Conservation (phyloP, 1,140 invertebrate species). For the Aphelinus certus region DNA sequence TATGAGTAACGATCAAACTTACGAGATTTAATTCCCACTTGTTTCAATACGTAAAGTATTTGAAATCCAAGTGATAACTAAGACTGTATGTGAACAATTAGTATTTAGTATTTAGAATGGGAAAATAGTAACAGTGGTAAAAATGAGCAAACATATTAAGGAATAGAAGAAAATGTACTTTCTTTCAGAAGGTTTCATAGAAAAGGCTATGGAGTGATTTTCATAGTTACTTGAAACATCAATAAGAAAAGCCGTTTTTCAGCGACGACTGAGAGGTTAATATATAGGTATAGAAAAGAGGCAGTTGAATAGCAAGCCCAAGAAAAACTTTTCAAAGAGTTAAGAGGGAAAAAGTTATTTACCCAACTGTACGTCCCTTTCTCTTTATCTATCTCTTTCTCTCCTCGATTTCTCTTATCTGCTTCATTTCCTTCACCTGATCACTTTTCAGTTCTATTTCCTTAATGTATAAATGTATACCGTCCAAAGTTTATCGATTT, state of each 20-base stretch:
- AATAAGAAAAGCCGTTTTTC: constrained; percentile 22
- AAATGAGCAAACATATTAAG: too few species aligned
- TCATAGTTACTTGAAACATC: neutral
- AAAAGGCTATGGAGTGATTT: constrained; percentile 2
- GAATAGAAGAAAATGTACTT: neutral
- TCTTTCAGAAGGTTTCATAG: neutral
- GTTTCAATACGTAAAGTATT: too few species aligned
- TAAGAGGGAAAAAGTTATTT: constrained; percentile 26
- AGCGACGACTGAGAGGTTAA: neutral
- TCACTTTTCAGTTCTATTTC: too few species aligned
- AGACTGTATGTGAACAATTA: too few species aligned
- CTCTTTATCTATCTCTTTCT: neutral
- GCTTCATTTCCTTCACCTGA: neutral
- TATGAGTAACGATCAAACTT: too few species aligned
- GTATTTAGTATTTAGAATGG: too few species aligned
- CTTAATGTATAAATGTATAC: too few species aligned
- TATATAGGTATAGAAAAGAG: constrained; percentile 24
- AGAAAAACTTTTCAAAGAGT: constrained; percentile 20
- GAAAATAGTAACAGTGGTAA: too few species aligned
- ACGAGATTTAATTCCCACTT: too few species aligned
- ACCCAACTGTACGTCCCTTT: neutral
- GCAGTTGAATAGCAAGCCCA: constrained; percentile 17
- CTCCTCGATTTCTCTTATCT: neutral
- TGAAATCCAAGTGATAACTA: too few species aligned
- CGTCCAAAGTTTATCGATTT: neutral